These are phyloP conservation scores for Rotaria magnacalcarata DNA, from an alignment of 2,888 invertebrate species.

Conservation along the genomic window DNA sequence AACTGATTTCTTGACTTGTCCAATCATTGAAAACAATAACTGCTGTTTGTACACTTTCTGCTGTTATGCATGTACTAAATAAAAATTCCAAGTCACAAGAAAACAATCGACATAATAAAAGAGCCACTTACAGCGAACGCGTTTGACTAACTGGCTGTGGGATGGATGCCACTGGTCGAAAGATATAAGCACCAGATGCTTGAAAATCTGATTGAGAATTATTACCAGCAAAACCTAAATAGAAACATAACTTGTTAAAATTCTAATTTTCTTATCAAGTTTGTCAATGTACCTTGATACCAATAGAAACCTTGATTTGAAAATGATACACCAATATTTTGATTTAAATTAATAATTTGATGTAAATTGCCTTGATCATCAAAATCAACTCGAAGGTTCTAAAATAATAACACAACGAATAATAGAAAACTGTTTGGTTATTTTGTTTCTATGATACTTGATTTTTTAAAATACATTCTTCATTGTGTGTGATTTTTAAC, in stretches of 20 bases:
- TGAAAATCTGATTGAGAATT: conserved; percentile 66
- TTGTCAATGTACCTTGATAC: background rate
- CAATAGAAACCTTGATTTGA: background rate
- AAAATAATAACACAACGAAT: background rate
- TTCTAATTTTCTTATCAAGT: background rate
- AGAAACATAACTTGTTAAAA: background rate
- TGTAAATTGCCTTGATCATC: background rate
- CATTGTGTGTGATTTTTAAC: background rate
- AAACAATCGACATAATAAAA: background rate
- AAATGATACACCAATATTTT: background rate
- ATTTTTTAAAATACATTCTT: background rate
- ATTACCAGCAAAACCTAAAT: conserved; percentile 66
- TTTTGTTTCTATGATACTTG: background rate
- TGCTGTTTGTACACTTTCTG: background rate
- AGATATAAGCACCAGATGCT: conserved; percentile 86
- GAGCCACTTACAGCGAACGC: background rate
- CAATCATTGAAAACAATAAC: conserved; percentile 63
- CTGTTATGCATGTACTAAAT: background rate
- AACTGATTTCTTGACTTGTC: conserved; percentile 58
- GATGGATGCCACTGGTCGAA: conserved; percentile 53
- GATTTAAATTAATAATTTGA: background rate
- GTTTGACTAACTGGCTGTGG: background rate
- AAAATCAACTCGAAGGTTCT: background rate
- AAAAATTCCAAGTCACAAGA: background rate
- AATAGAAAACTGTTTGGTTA: background rate